Evolutionary conservation across 2,113 vertebrate species (phyloP).

Genomic region (Ceyx margarethae): DNA sequence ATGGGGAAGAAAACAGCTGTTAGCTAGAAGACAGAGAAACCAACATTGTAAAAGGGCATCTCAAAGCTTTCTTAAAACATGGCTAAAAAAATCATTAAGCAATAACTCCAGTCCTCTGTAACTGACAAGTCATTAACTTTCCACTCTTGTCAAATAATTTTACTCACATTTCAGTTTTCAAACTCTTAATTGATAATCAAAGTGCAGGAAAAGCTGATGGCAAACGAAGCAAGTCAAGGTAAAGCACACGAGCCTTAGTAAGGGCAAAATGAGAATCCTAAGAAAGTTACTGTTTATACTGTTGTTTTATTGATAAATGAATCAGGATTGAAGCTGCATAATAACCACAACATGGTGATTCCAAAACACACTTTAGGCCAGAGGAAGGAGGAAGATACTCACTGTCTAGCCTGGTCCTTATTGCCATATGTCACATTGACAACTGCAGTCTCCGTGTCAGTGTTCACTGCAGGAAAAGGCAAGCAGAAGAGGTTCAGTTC

Average conservation of each 20-base stretch:
- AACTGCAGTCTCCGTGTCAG: conserved; percentile 96
- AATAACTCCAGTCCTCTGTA: neutral
- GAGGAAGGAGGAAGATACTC: conserved; percentile 70
- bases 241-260: neutral
- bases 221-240: neutral
- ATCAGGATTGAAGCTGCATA: neutral
- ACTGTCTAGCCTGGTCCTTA: conserved; percentile 98
- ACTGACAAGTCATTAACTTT: neutral
- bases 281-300: neutral
- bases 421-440: conserved; percentile 95
- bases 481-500: conserved; percentile 37
- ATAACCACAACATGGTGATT: neutral
- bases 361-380: neutral
- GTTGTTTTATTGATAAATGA: neutral
- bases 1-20: neutral
- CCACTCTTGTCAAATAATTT: neutral
- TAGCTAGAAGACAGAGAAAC: neutral
- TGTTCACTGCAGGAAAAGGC: conserved; percentile 85
- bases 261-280: neutral
- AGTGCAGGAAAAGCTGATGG: neutral
- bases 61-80: neutral
- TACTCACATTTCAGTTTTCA: neutral
- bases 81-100: neutral
- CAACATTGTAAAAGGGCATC: neutral
- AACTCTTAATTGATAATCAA: neutral